Base-by-base conservation (phyloP, 2,113 vertebrate genomes). In the Ploceus nigricollis region DNA sequence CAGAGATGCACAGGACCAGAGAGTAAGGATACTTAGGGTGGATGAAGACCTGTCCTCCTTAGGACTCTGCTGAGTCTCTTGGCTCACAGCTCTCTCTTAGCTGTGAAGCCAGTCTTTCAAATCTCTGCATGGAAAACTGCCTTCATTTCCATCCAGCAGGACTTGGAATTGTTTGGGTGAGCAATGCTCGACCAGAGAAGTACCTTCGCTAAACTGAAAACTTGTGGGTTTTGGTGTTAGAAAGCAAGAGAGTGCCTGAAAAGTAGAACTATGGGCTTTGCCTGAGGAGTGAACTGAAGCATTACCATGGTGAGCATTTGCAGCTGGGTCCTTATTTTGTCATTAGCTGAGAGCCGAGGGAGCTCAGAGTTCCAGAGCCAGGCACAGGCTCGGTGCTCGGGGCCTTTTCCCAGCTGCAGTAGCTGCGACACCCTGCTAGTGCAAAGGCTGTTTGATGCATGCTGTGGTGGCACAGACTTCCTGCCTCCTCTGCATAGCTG, bases 381-480 rank as follows among this genome's bases (percentile, higher is more conserved):
- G 39, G 50, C 1, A 0, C 14, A 28, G n/a, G 16, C 30, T 42
- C 16, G 30, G 21, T 58, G 15, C 39, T 33, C 4, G 19, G 33
- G 58, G 22, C 25, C 45, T 68, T 73, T 82, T 10, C 47, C 9
- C 47, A 40, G 47, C 8, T 39, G 51, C 6, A 5, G 56, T 42
- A 17, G 53, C 33, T 47, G 24, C 1, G 11, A 8, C 37, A 22
- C 47, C 17, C 7, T 31, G 9, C 44, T 20, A 11, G 50, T 10
- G 56, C 73, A 24, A 4, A 3, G 39, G 8, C 40, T 42, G 17
- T 65, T 50, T 63, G 18, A 3, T 44, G 11, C 0, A 0, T 11
- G 25, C 57, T 77, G 79, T 47, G 27, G 44, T 53, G 50, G 72
- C 25, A 35, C n/a, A n/a, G n/a, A n/a, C 33, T 89, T 90, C 71